phyloP scores from a whole-genome alignment of 2,113 vertebrate genomes.

The Hylia prasina region DNA sequence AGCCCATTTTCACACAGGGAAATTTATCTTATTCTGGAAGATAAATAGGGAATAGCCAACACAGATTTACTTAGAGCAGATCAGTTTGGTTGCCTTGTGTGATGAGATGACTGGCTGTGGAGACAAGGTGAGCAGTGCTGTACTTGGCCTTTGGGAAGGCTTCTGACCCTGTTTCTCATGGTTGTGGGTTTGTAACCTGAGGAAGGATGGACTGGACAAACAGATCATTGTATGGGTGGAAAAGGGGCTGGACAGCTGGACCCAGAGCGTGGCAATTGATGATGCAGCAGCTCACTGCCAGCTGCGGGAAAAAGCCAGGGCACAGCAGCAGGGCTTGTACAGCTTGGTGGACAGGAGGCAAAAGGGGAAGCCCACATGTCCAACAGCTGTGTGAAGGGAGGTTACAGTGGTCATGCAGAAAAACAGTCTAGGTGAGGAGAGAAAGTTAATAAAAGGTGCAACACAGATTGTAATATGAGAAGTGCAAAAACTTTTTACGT shows the following conservation, averaged over 20 bases:
- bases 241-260: slow-evolving; percentile 6
- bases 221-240: neutral
- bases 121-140: neutral
- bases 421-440: neutral
- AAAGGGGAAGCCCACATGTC: neutral
- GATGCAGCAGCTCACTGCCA: neutral
- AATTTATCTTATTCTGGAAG: neutral
- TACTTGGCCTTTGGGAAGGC: neutral
- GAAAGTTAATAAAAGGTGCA: neutral
- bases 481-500: neutral
- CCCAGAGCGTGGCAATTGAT: neutral
- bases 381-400: neutral
- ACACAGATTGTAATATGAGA: neutral
- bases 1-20: neutral
- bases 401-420: neutral
- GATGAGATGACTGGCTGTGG: neutral
- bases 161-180: neutral
- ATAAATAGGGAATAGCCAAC: neutral
- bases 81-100: neutral
- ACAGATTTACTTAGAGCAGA: neutral
- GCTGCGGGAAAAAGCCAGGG: neutral
- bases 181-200: neutral
- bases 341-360: neutral
- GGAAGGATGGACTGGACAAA: neutral
- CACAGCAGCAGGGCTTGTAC: neutral